phyloP scores from a whole-genome alignment of 2,113 vertebrate genomes.

The Ifrita kowaldi region DNA sequence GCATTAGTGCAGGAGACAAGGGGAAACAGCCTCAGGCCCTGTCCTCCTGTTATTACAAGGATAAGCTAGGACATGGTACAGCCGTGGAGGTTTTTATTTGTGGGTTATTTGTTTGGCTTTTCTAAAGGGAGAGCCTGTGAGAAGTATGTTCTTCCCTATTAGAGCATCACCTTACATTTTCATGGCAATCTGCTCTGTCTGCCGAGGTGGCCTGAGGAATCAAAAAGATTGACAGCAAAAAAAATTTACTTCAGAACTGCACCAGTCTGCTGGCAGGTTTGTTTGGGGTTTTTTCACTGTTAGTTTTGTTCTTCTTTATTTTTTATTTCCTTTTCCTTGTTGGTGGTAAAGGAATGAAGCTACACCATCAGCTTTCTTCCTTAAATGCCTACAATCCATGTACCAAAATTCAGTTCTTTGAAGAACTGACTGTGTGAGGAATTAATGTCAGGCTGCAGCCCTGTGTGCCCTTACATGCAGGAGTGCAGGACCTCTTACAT shows the following conservation, averaged over 20 bases:
- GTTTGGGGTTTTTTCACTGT: not conserved
- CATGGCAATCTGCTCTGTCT: not conserved
- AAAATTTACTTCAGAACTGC: not conserved
- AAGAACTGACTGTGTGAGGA: not conserved
- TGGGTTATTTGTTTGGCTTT: slow-evolving; percentile 17
- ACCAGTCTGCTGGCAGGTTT: not conserved
- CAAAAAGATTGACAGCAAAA: not conserved
- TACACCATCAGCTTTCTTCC: not conserved
- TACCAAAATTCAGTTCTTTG: not conserved
- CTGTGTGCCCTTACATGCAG: not conserved
- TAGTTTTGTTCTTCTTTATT: not conserved
- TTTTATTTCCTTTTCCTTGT: not conserved
- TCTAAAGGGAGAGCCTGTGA: not conserved
- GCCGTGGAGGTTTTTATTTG: not conserved
- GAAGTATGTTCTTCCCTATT: not conserved
- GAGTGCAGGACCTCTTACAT: not conserved
- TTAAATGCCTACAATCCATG: not conserved
- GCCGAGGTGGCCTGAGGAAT: not conserved
- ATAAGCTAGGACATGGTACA: not conserved
- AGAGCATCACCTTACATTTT: not conserved
- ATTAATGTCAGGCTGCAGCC: not conserved
- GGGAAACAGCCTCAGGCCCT: not conserved
- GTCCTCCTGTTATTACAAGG: not conserved
- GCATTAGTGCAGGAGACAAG: not conserved
- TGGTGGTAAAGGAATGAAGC: not conserved